A percentile compares a stretch with the other conserved stretches of the same genome.
Evolutionary conservation across 2,888 invertebrate genomes (phyloP).

Genomic region (Sesia apiformis): DNA sequence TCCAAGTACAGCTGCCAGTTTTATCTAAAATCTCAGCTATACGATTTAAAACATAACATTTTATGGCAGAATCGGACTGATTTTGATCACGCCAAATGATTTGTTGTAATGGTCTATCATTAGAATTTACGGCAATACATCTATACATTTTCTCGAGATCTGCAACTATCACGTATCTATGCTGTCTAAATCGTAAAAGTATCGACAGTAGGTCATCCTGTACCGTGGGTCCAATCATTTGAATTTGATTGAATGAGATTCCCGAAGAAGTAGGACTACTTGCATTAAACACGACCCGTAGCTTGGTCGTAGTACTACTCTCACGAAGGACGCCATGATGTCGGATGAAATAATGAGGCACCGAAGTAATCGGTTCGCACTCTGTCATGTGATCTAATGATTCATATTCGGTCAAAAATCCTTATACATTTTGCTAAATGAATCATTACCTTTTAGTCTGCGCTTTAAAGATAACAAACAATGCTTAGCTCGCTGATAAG

Average conservation of each 20-base stretch:
- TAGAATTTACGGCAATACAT: neutral
- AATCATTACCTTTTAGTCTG: slow-evolving; percentile 4
- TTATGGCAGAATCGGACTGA: too few species aligned
- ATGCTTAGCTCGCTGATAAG: slow-evolving; percentile 11
- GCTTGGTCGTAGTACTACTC: slow-evolving; percentile 8
- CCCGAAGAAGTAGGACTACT: slow-evolving; percentile 7
- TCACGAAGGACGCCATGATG: slow-evolving; percentile 15
- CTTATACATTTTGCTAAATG: too few species aligned
- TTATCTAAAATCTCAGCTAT: too few species aligned
- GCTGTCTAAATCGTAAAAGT: neutral
- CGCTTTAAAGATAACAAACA: slow-evolving; percentile 12
- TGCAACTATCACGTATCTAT: neutral
- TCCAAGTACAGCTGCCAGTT: too few species aligned
- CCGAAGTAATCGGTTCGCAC: neutral
- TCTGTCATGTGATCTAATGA: slow-evolving; percentile 14
- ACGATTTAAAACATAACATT: too few species aligned
- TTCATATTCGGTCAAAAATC: too few species aligned
- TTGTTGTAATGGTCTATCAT: neutral
- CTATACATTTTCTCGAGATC: neutral
- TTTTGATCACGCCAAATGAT: neutral
- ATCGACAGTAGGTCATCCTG: neutral
- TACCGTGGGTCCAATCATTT: neutral
- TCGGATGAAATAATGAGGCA: too few species aligned
- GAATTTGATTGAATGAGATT: neutral
- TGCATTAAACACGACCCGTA: slow-evolving; percentile 11